phyloP scores from a whole-genome alignment of 2,888 invertebrate genomes.

The Chymomyza caudatula region DNA sequence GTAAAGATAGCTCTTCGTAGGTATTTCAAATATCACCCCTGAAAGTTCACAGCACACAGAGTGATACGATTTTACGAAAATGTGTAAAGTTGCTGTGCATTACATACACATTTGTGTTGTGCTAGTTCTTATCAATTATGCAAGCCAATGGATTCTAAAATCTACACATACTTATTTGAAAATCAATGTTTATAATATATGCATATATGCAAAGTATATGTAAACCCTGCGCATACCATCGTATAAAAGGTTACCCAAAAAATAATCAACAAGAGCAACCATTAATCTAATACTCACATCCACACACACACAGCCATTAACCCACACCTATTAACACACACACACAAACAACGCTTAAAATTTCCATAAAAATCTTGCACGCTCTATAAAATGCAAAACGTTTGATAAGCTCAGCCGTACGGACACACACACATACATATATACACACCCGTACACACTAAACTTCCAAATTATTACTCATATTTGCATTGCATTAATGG shows the following conservation, averaged over 20 bases:
- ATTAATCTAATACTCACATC: neutral
- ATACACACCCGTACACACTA: neutral
- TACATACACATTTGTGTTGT: neutral
- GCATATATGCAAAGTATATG: neutral
- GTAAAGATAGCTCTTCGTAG: too few relatives aligned
- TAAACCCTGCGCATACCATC: neutral
- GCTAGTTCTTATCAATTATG: neutral
- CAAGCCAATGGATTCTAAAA: neutral
- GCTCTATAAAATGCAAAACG: conserved; percentile 56
- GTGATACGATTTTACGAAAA: neutral
- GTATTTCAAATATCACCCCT: too few relatives aligned
- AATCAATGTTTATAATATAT: neutral
- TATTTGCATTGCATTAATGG: neutral
- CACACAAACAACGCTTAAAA: conserved; percentile 23
- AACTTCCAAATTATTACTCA: neutral
- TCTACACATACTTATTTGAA: neutral
- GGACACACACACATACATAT: neutral
- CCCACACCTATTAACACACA: neutral
- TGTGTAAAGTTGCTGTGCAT: neutral
- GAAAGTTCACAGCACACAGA: neutral
- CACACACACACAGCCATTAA: neutral
- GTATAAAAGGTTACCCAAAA: neutral
- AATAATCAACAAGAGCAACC: neutral
- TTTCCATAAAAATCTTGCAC: conserved; percentile 58
- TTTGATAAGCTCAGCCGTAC: conserved; percentile 25